Evolutionary conservation across 2,888 invertebrate species (phyloP), one percentile per base, ranked within the genome.

Genomic region (Andrena flavipes): DNA sequence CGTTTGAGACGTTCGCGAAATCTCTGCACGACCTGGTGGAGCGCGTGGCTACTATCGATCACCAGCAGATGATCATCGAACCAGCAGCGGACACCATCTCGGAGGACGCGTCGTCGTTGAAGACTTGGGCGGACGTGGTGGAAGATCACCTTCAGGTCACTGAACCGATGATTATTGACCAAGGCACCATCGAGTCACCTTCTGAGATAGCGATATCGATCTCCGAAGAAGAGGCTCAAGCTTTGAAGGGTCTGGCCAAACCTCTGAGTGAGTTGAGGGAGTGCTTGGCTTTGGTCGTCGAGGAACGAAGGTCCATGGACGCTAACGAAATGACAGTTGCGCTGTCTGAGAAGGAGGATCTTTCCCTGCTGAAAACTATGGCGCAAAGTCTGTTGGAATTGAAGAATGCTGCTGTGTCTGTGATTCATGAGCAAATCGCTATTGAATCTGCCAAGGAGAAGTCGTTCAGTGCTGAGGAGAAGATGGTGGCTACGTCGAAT

Each of bases 401-500:
- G 42, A 91, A 91, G 35, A 90, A 92, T 35, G 92, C 92, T 64
- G 92, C 94, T 29, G 90, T 91, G 0, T 86, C 88, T 20, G 79
- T 89, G 5, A 92, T 94, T 51, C 92, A 93, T 63, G 93, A 93
- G 69, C 90, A 92, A 51, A 87, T 79, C 2, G 80, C 90, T 23
- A 80, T 89, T 23, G 91, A 91, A 33, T 77, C 85, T 0, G 72
- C 78, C 72, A 74, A 86, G 72, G 80, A 91, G 72, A 85, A 84
- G 29, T 64, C 69, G 0, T 84, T 83, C 7, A 60, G n/a, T 3
- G 20, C 16, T 0, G 79, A 79, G 0, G 76, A 42, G 6, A 69
- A 63, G 6, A 88, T 89, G 10, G 85, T 94, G 23, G 86, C 94
- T 29, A 91, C 94, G 3, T 94, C 96, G 23, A 95, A 95, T 92